Evolutionary conservation across 2,797 vertebrate species (phyloP).

Genomic region (Zenarchopterus dispar): DNA sequence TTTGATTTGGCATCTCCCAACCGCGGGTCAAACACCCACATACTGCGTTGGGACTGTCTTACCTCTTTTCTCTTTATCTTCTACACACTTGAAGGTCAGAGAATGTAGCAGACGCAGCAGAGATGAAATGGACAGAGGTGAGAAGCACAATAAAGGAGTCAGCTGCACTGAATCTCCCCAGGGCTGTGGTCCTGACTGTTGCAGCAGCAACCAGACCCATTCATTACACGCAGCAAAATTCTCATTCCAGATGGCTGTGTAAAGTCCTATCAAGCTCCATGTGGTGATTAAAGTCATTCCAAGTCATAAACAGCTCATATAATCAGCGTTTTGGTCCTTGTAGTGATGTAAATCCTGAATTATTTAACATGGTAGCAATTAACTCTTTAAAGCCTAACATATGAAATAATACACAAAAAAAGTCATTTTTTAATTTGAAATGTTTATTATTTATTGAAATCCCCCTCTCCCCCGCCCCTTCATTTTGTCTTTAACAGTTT

Average conservation of each 20-base stretch:
- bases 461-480: too few relatives aligned
- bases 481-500: too few relatives aligned
- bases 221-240: slow-evolving; percentile 53
- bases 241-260: slow-evolving; percentile 72
- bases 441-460: too few relatives aligned
- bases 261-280: slow-evolving; percentile 29
- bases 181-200: slow-evolving; percentile 54
- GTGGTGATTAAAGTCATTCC: slow-evolving; percentile 35
- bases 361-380: slow-evolving; percentile 40
- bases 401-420: too few relatives aligned
- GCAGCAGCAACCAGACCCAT: slow-evolving; percentile 50
- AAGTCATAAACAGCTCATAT: slow-evolving; percentile 31
- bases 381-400: not conserved
- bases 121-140: slow-evolving; percentile 46
- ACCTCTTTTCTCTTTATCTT: slow-evolving; percentile 29
- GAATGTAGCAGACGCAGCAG: slow-evolving; percentile 44
- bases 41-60: slow-evolving; percentile 46
- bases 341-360: slow-evolving; percentile 33
- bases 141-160: slow-evolving; percentile 59
- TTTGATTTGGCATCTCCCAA: slow-evolving; percentile 72
- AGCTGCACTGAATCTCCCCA: slow-evolving; percentile 40
- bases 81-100: slow-evolving; percentile 75
- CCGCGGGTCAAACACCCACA: slow-evolving; percentile 62
- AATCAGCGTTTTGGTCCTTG: slow-evolving; percentile 13
- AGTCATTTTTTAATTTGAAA: too few relatives aligned